Base-by-base conservation (phyloP, 2,797 vertebrate species). In the Gephyroberyx darwinii region DNA sequence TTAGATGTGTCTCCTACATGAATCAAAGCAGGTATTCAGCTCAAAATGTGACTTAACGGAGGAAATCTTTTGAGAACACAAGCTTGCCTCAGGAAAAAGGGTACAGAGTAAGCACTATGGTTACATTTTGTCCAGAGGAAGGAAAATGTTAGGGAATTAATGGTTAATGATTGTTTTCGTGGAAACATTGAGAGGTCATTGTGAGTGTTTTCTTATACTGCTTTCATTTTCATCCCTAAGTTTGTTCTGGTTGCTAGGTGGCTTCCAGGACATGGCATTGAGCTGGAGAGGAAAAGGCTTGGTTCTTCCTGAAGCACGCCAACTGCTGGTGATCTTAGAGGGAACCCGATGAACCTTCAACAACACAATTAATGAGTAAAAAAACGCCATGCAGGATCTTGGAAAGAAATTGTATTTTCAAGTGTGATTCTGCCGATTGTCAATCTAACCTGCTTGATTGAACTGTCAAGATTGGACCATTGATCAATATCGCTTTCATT, bases 251-350 rank as follows among this genome's bases (percentile, higher is more conserved):
- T 91, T 91, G 86, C 85, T 91, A 89, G 87, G 90, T 78, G 87
- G 84, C 86, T 80, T 88, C 77, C 85, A 90, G 87, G 87, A 92
- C 72, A 61, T 60, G 80, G 82, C 48, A 45, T 10, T 74, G 77
- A 78, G 86, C 59, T 69, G 65, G 78, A 68, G 77, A 91, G 92
- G 91, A 93, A 92, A 90, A 88, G 90, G 90, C 83, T 88, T 75
- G 86, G 89, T 77, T 88, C 91, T 92, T 93, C 92, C 91, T 91
- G 88, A 67, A 61, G 45, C 69, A 78, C 35, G 35, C 60, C 65
- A 71, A 65, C 74, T 30, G 20, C 63, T 77, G 80, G 76, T 63
- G 43, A 78, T 79, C 80, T 73, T 30, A 72, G 77, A 76, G 69
- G 69, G 31, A 86, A 75, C 65, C 62, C 65, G 13, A 41, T 70